Conservation (phyloP, 37 sponge, comb jelly and placozoan species). For the Chondrosia reniformis region DNA sequence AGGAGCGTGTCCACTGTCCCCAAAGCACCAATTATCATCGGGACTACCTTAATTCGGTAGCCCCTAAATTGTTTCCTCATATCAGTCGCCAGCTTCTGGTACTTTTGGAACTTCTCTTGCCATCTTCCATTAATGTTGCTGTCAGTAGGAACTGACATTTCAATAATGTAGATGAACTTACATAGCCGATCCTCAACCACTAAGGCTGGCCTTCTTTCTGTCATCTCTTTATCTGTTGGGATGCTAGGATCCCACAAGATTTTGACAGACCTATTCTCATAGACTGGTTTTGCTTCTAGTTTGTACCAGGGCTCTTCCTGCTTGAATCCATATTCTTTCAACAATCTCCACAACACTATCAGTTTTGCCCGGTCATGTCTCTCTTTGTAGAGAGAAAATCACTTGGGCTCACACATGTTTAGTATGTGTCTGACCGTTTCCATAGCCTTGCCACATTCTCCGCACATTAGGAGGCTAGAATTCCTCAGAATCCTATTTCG, state of each 20-base stretch:
- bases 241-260: not conserved
- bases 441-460: not conserved
- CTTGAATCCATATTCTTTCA: not conserved
- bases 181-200: not conserved
- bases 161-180: not conserved
- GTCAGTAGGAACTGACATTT: slow-evolving; percentile 12
- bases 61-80: not conserved
- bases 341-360: not conserved
- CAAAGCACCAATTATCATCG: not conserved
- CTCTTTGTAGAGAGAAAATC: not conserved
- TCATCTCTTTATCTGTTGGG: not conserved
- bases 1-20: not conserved
- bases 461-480: not conserved
- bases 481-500: not conserved
- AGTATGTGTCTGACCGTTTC: slow-evolving; percentile 8
- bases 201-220: not conserved
- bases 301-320: too few relatives aligned
- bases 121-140: not conserved
- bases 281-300: not conserved
- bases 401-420: not conserved
- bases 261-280: not conserved
- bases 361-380: not conserved
- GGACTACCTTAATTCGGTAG: not conserved
- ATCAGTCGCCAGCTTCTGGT: slow-evolving; percentile 7
- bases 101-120: not conserved